Conservation (phyloP, 1,140 invertebrate species). For the Nasonia giraulti region DNA sequence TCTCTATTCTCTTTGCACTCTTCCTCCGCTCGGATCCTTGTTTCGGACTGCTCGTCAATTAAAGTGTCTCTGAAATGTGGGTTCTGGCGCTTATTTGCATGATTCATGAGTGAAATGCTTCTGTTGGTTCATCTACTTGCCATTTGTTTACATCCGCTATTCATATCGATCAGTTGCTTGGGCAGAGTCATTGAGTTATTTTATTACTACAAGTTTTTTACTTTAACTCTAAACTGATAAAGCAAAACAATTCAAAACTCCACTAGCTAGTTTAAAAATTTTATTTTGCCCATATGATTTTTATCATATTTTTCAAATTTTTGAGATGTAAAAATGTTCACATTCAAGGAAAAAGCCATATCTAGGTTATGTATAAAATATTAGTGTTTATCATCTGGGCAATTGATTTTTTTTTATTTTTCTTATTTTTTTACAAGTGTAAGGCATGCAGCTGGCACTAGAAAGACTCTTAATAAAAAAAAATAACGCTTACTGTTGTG, state of each 20-base stretch:
- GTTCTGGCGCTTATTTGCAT: neutral
- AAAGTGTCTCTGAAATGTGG: neutral
- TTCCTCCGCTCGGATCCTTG: neutral
- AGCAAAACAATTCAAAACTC: neutral
- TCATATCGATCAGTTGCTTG: neutral
- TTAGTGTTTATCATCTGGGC: neutral
- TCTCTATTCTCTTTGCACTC: neutral
- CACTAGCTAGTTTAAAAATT: too few relatives aligned
- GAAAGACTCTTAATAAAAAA: neutral
- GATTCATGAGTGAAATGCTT: neutral
- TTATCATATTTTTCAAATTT: too few relatives aligned
- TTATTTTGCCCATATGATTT: too few relatives aligned
- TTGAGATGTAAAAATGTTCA: too few relatives aligned
- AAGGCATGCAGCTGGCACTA: too few relatives aligned
- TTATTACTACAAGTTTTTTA: neutral
- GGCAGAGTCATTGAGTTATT: neutral
- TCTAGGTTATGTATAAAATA: neutral
- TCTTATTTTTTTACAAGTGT: neutral
- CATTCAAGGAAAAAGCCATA: too few relatives aligned
- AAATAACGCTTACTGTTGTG: too few relatives aligned
- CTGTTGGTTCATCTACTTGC: neutral
- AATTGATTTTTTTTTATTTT: neutral
- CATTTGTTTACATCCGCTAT: slow-evolving; percentile 19
- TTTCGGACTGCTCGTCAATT: neutral
- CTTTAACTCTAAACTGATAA: neutral